A percentile compares a stretch with the other conserved stretches of the same genome.
Evolutionary conservation across 2,888 invertebrate genomes (phyloP).

Genomic region (Apamea monoglypha): DNA sequence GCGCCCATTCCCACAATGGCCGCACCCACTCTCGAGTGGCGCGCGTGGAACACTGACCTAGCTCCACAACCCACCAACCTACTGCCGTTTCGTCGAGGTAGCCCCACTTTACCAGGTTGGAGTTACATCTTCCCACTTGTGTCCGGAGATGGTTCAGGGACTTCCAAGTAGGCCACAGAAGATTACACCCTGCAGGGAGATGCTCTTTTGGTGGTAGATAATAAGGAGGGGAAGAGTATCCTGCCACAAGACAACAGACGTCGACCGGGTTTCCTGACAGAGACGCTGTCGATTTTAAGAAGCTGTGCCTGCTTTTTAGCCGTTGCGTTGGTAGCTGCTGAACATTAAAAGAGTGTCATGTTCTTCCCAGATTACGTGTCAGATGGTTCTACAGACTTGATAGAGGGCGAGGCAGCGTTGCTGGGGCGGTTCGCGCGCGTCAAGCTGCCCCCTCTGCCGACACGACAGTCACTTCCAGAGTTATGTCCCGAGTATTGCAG

Average conservation of each 20-base stretch:
- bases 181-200: neutral
- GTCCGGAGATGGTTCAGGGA: no score
- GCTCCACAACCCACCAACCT: no score
- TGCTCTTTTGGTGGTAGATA: neutral
- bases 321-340: neutral
- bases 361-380: conserved; percentile 42
- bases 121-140: no score
- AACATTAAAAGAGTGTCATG: neutral
- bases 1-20: no score
- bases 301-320: neutral
- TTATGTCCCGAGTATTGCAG: conserved; percentile 73
- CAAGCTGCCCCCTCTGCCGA: conserved; percentile 72
- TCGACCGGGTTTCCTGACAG: neutral
- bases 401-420: conserved; percentile 76
- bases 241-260: neutral
- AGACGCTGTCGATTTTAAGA: neutral
- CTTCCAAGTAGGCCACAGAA: no score
- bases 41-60: no score
- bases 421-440: conserved; percentile 71
- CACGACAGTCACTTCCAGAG: conserved; percentile 67
- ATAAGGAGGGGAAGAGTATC: neutral
- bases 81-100: no score
- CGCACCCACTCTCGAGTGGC: no score
- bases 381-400: conserved; percentile 52
- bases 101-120: no score